Evolutionary conservation across 2,113 vertebrate genomes (phyloP).

Genomic region (Chloropsis hardwickii): DNA sequence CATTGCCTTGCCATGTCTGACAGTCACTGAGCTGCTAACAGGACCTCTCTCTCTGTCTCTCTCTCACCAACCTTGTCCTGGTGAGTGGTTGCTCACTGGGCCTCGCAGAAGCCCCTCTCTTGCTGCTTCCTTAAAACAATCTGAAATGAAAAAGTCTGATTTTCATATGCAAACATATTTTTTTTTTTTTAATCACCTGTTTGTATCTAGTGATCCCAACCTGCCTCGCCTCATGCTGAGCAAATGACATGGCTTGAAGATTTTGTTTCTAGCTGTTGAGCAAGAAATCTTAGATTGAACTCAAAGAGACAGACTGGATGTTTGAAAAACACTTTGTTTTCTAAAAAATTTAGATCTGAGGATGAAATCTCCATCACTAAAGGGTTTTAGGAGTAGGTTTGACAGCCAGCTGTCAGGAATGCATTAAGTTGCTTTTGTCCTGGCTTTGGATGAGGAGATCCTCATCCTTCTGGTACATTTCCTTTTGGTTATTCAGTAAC

Average conservation of each 20-base stretch:
- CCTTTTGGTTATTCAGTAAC: background rate
- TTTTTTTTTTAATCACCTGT: background rate
- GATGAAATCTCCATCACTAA: background rate
- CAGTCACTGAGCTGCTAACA: background rate
- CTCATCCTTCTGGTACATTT: background rate
- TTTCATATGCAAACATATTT: background rate
- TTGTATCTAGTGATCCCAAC: background rate
- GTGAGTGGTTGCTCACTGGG: background rate
- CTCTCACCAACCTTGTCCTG: background rate
- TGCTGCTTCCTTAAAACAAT: background rate
- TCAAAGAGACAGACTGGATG: background rate
- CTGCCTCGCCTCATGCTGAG: background rate
- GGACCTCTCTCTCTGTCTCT: background rate
- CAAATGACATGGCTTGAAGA: background rate
- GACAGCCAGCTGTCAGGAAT: background rate
- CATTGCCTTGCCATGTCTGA: background rate
- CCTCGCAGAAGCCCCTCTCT: background rate
- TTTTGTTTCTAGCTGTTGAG: background rate
- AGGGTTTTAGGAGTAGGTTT: background rate
- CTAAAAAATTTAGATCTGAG: background rate
- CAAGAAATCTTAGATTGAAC: background rate
- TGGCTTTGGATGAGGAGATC: background rate
- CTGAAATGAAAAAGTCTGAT: background rate
- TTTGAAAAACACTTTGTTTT: background rate
- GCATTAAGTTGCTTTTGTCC: background rate